Evolutionary conservation across 2,888 invertebrate species (phyloP), one percentile per base, ranked within the genome.

Genomic region (Formica aserva): DNA sequence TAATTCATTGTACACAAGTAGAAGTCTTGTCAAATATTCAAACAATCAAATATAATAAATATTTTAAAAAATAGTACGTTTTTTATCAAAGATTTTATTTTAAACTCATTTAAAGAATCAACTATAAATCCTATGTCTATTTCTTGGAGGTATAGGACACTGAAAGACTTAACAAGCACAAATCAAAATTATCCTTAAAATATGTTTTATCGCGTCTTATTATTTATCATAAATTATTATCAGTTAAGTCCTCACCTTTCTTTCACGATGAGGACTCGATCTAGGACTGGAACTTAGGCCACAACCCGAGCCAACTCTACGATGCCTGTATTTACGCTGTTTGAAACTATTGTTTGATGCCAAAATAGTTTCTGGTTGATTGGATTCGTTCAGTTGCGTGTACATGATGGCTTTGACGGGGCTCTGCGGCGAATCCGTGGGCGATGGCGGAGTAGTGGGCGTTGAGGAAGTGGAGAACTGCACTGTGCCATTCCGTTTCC

Each of bases 281-380:
- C 95, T 95, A 38, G 94, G 94, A 74, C 95, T 95, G 69, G 94
- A 93, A 90, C 95, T 96, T 5, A 96, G 95, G 22, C 96, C 96
- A 4, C 96, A 96, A 32, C 96, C 96, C 0, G 96, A 96, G 57
- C 96, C 96, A 18, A 96, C 96, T 84, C 96, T 95, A 84, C 96
- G 95, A 93, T 96, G 96, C 66, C 96, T 94, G 66, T 93, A 94
- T 92, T 96, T 96, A n/a, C 95, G 94, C 67, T 95, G 95, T 85
- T 95, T 95, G 76, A 94, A 93, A 84, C 94, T 93, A 65, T 94
- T 92, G 69, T 91, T 92, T 57, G 95, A 91, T 22, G 95, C 92
- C 55, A 96, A 95, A 81, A 96, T 94, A 3, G 96, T 96, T 92
- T 96, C 96, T 0, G 96, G 96, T 91, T 96, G 96, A 88, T 95